Evolutionary conservation across 2,888 invertebrate genomes (phyloP), one percentile per base, ranked within the genome.

Genomic region (Tinea semifulvella): DNA sequence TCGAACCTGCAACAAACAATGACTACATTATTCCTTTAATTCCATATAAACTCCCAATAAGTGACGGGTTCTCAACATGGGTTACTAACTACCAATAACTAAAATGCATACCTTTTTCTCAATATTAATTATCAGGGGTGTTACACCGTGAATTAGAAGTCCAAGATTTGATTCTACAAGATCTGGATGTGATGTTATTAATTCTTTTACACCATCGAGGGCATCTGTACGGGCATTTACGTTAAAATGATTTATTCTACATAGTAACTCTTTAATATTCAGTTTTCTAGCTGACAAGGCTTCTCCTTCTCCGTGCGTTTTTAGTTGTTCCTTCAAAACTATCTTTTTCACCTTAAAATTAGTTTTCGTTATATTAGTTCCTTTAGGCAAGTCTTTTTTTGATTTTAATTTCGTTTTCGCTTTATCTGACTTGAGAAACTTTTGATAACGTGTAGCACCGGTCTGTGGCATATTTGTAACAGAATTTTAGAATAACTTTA

Each of bases 331-430:
- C 31, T 85, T 85, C 27, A 97, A 84, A 2, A 93, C 82, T 52
- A 97, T 94, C 60, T 94, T 92, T 57, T 91, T 91, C 0, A 94
- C 86, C 83, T 95, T 94, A 58, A 97, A 96, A 55, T 89, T 88
- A 0, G 94, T 90, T 64, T 94, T 89, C 0, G 96, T 96, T 3
- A 93, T 88, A 84, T 96, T 97, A 43, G 89, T 86, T 4, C 94
- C 94, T 77, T 93, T 96, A 0, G 92, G 91, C 43, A 96, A 68
- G 58, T 88, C 85, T 66, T 90, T 86, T 47, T 90, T 89, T 13
- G 87, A 84, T 72, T 95, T 96, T 20, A 96, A 68, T 65, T 96
- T 94, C 0, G 92, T 89, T 83, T 96, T 97, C 0, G 92, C 86
- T 61, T 92, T 96, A 65, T 96, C 96, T 0, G 89, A 85, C 54